These are phyloP conservation scores for Agrypnus murinus DNA, from an alignment of 2,888 invertebrate species.

Conservation along the genomic window DNA sequence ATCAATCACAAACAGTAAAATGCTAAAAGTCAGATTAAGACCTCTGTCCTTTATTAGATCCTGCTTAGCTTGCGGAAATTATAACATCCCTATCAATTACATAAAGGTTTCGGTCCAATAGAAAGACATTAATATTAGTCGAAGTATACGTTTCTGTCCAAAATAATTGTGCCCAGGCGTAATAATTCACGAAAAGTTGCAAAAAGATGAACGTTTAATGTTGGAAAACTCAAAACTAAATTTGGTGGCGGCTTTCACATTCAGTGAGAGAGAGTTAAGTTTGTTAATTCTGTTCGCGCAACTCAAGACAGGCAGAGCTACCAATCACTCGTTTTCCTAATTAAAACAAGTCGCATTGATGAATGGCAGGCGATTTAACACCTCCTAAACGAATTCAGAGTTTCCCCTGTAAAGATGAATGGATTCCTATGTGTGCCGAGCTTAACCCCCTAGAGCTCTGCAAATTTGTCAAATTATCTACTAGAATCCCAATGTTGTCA, in stretches of 20 bases:
- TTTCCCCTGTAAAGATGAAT: conserved; percentile 41
- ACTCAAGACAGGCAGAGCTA: conserved; percentile 39
- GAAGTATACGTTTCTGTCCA: too few relatives aligned
- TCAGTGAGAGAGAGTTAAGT: conserved; percentile 34
- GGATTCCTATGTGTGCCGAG: conserved; percentile 25
- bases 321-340: conserved; percentile 54
- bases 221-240: conserved; percentile 2
- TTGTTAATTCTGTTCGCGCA: conserved; percentile 43
- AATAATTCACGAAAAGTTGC: neutral
- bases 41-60: too few relatives aligned
- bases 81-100: too few relatives aligned
- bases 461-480: conserved; percentile 23
- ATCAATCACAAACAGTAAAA: too few relatives aligned
- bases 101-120: too few relatives aligned
- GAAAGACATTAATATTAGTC: too few relatives aligned
- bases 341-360: conserved; percentile 58
- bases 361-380: conserved; percentile 56
- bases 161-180: neutral
- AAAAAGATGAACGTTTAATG: neutral
- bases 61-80: too few relatives aligned
- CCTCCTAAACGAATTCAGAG: conserved; percentile 51
- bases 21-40: too few relatives aligned
- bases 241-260: conserved; percentile 29
- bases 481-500: too few relatives aligned
- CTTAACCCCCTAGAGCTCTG: conserved; percentile 18